phyloP scores from a whole-genome alignment of 2,113 vertebrate genomes.

The Artemisiospiza belli region DNA sequence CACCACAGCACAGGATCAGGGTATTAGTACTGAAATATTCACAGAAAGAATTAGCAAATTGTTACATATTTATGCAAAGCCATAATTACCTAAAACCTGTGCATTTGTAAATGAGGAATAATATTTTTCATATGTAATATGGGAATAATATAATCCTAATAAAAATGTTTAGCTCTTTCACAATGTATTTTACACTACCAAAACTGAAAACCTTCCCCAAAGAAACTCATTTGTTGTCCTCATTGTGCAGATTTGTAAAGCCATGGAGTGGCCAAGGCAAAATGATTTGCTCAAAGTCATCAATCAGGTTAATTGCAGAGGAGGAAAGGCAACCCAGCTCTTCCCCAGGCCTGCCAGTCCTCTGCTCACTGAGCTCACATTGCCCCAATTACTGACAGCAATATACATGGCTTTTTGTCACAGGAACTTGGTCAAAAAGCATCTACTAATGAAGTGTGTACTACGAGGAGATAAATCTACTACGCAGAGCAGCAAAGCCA shows the following conservation, averaged over 20 bases:
- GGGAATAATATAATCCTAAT: conserved; percentile 11
- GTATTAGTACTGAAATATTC: neutral
- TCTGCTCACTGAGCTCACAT: neutral
- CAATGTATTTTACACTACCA: neutral
- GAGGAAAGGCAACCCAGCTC: neutral
- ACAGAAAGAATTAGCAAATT: neutral
- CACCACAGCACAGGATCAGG: neutral
- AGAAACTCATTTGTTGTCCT: neutral
- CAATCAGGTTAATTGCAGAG: conserved; percentile 25
- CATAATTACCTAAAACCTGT: conserved; percentile 24
- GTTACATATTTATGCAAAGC: conserved; percentile 32
- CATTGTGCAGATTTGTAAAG: neutral
- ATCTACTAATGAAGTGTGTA: neutral
- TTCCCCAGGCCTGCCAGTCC: neutral
- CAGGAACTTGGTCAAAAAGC: neutral
- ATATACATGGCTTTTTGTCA: neutral
- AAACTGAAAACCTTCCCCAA: neutral
- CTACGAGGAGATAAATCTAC: neutral
- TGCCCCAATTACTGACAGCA: neutral
- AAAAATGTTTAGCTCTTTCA: conserved; percentile 19
- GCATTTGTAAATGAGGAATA: neutral
- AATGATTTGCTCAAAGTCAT: conserved; percentile 5
- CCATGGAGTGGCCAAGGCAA: neutral
- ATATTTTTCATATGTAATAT: neutral
- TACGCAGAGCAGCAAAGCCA: neutral